Base-by-base conservation (phyloP, 1,140 invertebrate species). In the Diachasmimorpha longicaudata region DNA sequence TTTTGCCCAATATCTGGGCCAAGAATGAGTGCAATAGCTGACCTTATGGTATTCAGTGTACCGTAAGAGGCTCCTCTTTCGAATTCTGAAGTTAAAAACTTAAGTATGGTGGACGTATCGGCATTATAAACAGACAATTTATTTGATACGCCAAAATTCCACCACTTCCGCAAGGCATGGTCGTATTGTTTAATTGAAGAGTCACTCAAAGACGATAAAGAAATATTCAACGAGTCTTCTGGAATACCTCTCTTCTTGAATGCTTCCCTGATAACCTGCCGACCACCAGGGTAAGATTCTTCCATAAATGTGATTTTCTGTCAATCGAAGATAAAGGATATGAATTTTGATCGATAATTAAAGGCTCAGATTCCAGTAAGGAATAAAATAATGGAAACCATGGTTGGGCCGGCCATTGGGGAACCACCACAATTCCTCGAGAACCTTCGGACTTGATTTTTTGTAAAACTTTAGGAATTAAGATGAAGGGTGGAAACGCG, bases 401-500 rank as follows among this genome's bases (percentile, higher is more conserved):
- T 5, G 75, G 67, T 68, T 79, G 75, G 8, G 75, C n/a, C 37
- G 39, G 67, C 78, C 78, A 79, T 19, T 66, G 11, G 4, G 77
- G 77, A 1, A 58, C 77, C 44, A 78, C 74, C 6, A 78, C 52
- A 55, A 76, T 72, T 23, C 77, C 74, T 31, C 9, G 9, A 36
- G 79, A 78, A 66, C 70, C 21, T 25, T 81, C 79, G 8, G 44
- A 66, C 58, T 74, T 72, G 13, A 71, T 71, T 71, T 81, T 81
- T 14, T 72, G 52, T 36, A 80, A 63, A 1, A 74, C 70, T 74
- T 74, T 69, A n/a, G n/a, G n/a, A 31, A 81, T 79, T 36, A 82
- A n/a, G 21, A 77, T 36, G 73, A 84, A 80, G 8, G 82, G 81
- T 11, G 83, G 81, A 73, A 84, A 84, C 11, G 81, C 83, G 72